These are phyloP conservation scores for Emberiza fucata DNA, from an alignment of 2,113 vertebrate species.

Conservation along the genomic window DNA sequence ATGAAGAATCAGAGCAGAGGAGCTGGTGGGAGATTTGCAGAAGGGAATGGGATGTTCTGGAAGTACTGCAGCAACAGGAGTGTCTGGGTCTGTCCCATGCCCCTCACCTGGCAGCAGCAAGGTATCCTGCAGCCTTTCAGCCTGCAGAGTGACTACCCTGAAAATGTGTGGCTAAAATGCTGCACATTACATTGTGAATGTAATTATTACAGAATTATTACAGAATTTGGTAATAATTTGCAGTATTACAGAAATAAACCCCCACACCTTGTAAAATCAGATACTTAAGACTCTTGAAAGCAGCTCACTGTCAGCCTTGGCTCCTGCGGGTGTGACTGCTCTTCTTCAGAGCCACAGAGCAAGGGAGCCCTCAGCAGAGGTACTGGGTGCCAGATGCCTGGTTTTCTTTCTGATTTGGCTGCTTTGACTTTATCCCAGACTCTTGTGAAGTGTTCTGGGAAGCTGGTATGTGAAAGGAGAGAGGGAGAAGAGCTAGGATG, in stretches of 20 bases:
- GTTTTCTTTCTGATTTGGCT: not conserved
- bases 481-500: not conserved
- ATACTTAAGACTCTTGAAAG: not conserved
- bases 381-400: not conserved
- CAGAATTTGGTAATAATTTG: not conserved
- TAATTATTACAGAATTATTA: no score
- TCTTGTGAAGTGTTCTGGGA: not conserved
- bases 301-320: not conserved
- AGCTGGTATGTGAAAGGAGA: not conserved
- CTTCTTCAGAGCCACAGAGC: not conserved
- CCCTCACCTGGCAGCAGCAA: not conserved
- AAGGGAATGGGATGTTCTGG: not conserved
- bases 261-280: not conserved
- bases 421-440: not conserved
- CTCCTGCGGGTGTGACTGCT: not conserved
- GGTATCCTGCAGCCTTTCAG: not conserved
- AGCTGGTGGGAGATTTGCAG: not conserved
- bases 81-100: fast-evolving
- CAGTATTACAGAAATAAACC: not conserved
- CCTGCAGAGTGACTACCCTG: not conserved
- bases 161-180: not conserved
- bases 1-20: not conserved
- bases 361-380: not conserved
- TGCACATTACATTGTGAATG: not conserved
- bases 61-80: not conserved